Conservation (phyloP, 2,797 vertebrate species). For the Anisognathus igniventris region DNA sequence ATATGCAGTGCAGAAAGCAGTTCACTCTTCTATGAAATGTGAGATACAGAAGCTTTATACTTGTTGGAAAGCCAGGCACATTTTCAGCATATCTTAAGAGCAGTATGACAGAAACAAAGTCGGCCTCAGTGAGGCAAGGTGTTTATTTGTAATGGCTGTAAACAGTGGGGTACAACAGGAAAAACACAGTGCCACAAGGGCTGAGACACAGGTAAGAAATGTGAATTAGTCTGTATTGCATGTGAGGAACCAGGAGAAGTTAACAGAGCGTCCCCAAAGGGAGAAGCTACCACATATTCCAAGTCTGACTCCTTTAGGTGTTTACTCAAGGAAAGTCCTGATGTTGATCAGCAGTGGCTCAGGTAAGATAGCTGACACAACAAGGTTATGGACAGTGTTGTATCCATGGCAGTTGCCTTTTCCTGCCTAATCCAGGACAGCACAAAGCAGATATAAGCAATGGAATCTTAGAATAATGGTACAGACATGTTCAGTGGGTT, state of each 20-base stretch:
- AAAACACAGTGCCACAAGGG: neutral
- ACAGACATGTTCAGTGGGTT: neutral
- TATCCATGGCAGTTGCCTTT: neutral
- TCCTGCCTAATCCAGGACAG: neutral
- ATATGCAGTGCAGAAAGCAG: neutral
- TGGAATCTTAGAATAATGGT: neutral
- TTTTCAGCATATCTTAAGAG: neutral
- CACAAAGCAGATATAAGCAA: neutral
- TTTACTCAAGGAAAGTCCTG: neutral
- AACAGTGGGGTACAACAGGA: neutral
- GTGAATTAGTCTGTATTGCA: neutral
- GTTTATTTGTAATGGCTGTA: neutral
- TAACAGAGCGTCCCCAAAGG: fast-evolving
- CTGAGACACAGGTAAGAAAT: neutral
- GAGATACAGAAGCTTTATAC: neutral
- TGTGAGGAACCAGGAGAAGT: neutral
- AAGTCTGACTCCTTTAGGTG: neutral
- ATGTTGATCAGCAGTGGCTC: neutral
- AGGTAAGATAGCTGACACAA: neutral
- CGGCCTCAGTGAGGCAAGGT: neutral
- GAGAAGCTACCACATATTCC: neutral
- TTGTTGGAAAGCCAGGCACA: neutral
- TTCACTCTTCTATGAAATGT: neutral
- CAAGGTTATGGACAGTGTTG: neutral
- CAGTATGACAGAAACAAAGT: neutral